Base-by-base conservation (phyloP, 2,888 invertebrate species). In the Zele albiditarsus region DNA sequence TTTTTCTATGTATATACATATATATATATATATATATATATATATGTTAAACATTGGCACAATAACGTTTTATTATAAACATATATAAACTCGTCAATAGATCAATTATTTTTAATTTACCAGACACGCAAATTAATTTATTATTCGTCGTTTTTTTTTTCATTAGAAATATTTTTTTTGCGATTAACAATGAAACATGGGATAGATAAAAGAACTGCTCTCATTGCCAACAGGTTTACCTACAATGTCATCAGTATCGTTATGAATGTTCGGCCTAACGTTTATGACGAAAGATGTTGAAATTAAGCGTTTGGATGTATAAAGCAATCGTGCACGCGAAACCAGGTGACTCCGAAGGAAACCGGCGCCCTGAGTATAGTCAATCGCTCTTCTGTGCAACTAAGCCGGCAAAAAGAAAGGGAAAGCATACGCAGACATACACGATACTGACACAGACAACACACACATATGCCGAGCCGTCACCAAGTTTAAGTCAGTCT, bases 391-490 rank as follows among this genome's bases (percentile, higher is more conserved):
- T 76, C 76, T 73, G 74, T 75, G 72, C 77, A 77, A 78, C 80
- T 79, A 80, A 53, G n/a, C 53, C n/a, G 20, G 20, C 78, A 76
- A 80, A 83, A 85, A 84, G 85, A 85, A 85, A 85, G 85, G 85
- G 85, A 85, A 85, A 85, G 85, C 83, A 79, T 67, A 20, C 23
- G 20, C 53, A 20, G 6, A 53, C 8, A n/a, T 10, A 20, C 20
- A 23, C 23, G 8, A 38, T 38, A 38, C 38, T 38, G 0, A 53
- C 53, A 53, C 53, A 53, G n/a, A 53, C 46, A 46, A n/a, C n/a
- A 46, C 46, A 46, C 46, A 46, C 46, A 5, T 46, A 79, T 78
- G 71, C 66, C 72, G 20, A 79, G 77, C 79, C 80, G 78, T 53
- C 79, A 80, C 75, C 77, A 80, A 82, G 74, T 78, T 81, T 77